Evolutionary conservation across 2,113 vertebrate species (phyloP).

Genomic region (Peucedramus taeniatus): DNA sequence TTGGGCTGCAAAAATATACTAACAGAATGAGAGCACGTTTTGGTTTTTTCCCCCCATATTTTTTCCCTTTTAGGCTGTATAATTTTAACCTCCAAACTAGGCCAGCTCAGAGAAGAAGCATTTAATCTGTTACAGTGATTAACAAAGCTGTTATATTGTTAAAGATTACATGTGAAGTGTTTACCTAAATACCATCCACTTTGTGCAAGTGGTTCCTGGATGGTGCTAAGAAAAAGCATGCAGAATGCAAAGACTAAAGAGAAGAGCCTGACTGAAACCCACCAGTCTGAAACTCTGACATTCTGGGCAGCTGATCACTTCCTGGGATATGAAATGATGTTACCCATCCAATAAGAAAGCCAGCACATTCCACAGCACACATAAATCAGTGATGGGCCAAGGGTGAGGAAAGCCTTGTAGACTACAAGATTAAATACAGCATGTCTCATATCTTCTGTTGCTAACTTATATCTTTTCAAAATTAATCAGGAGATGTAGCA

Average conservation of each 20-base stretch:
- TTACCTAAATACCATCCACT: slow-evolving; percentile 39
- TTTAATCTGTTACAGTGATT: slow-evolving; percentile 52
- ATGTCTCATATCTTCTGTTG: background rate
- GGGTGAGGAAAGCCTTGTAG: background rate
- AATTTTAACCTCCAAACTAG: slow-evolving; percentile 51
- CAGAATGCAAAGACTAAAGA: background rate
- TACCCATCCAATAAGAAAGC: slow-evolving; percentile 1
- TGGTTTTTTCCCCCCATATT: rapidly evolving
- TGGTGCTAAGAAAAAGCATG: slow-evolving; percentile 18
- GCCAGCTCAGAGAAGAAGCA: slow-evolving; percentile 26
- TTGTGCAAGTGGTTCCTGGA: slow-evolving; percentile 7
- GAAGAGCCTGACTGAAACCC: background rate
- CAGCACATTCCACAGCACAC: background rate
- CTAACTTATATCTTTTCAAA: background rate
- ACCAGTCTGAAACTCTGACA: background rate
- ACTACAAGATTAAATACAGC: background rate
- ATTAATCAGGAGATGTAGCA: background rate
- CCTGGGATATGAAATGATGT: background rate
- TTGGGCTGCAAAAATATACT: slow-evolving; percentile 1
- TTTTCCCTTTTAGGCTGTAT: background rate
- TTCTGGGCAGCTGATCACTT: background rate
- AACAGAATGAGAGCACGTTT: background rate
- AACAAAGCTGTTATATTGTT: slow-evolving; percentile 34
- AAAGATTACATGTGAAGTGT: background rate
- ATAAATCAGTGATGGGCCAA: background rate